Evolutionary conservation across 92 coral and sea anemone genomes (phyloP).

Genomic region (Epizoanthus scotinus): DNA sequence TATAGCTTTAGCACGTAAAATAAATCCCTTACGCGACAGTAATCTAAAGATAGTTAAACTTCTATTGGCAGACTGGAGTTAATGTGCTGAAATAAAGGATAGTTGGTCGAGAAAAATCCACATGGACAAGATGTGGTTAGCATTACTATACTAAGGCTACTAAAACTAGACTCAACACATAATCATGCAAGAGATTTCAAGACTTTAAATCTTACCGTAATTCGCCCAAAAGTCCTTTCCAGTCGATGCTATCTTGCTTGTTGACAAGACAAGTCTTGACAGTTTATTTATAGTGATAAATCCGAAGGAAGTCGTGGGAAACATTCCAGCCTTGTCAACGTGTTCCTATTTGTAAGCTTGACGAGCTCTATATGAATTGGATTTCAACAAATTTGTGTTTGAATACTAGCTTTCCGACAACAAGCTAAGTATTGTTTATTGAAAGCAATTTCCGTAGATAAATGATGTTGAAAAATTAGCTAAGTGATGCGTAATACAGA

Average conservation of each 20-base stretch:
- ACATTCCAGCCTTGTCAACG: constrained; percentile 35
- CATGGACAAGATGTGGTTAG: no score
- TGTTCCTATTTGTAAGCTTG: constrained; percentile 13
- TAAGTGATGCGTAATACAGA: not conserved
- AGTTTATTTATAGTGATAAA: constrained; percentile 35
- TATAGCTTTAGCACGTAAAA: not conserved
- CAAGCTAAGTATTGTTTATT: constrained; percentile 41
- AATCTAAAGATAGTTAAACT: not conserved
- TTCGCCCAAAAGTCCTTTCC: constrained; percentile 7
- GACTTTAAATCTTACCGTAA: constrained; percentile 8
- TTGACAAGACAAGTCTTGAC: constrained; percentile 16
- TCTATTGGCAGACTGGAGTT: no score
- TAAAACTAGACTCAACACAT: not conserved
- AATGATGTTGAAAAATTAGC: constrained; percentile 4
- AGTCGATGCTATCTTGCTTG: constrained; percentile 21
- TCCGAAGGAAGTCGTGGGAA: constrained; percentile 40
- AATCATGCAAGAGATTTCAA: constrained; percentile 7
- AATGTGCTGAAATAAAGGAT: no score
- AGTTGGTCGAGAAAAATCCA: no score
- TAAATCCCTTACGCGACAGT: not conserved
- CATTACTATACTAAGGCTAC: no score
- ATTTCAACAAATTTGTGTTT: constrained; percentile 29
- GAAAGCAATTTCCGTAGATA: constrained; percentile 33
- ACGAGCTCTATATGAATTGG: constrained; percentile 34
- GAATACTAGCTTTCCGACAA: constrained; percentile 27